A percentile compares a stretch with the other conserved stretches of the same genome.
Evolutionary conservation across 1,140 invertebrate genomes (phyloP).

Genomic region (Euura lappo): DNA sequence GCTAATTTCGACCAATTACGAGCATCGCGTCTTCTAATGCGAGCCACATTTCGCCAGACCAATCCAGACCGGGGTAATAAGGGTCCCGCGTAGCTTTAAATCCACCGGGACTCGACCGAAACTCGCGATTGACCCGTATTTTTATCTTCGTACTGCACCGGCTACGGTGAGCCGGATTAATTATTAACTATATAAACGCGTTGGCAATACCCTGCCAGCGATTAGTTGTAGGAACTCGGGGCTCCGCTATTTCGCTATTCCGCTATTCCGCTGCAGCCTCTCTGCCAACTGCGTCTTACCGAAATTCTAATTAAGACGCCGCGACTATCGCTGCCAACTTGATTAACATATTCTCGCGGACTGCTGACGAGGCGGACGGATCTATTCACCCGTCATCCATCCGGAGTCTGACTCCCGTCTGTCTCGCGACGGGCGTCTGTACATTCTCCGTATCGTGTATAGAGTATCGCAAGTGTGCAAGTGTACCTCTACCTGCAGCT

Average conservation of each 20-base stretch:
- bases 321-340: background rate
- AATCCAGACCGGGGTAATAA: background rate
- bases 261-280: background rate
- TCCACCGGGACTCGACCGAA: no score
- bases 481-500: no score
- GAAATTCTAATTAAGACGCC: background rate
- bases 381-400: no score
- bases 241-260: no score
- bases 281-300: background rate
- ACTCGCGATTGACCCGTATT: no score
- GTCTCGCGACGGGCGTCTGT: no score
- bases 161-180: no score
- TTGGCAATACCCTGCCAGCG: background rate
- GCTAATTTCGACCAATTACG: slow-evolving; percentile 62
- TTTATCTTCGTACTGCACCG: no score
- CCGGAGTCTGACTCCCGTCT: no score
- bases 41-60: slow-evolving; percentile 2
- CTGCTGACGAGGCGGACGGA: no score
- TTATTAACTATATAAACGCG: background rate
- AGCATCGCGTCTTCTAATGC: slow-evolving; percentile 22
- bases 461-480: no score
- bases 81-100: background rate
- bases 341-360: background rate
- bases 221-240: background rate
- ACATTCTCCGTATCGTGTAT: no score